Percentiles rank a stretch among this genome's conserved stretches.
These are phyloP conservation scores for Chionomys nivalis DNA, from an alignment of 2,113 vertebrate genomes.

Conservation along the genomic window DNA sequence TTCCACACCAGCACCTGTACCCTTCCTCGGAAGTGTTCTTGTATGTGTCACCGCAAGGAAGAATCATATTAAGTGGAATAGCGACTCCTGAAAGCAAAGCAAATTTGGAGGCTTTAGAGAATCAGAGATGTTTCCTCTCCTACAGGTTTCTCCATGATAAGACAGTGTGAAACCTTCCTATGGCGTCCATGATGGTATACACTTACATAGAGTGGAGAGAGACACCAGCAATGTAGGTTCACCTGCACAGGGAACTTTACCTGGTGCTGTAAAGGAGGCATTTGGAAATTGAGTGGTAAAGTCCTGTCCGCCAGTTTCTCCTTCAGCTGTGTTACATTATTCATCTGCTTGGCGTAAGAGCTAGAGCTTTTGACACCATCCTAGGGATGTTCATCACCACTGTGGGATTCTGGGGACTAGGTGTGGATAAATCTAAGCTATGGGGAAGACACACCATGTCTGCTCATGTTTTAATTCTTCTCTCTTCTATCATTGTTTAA, in stretches of 20 bases:
- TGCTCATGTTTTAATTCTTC: not conserved
- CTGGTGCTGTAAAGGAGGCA: not conserved
- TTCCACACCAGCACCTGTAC: constrained; percentile 35
- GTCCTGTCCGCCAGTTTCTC: not conserved
- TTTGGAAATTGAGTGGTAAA: not conserved
- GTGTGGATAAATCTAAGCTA: not conserved
- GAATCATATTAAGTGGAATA: not conserved
- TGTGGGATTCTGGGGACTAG: not conserved
- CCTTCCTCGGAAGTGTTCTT: not conserved
- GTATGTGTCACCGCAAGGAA: constrained; percentile 40
- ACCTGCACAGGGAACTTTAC: not conserved
- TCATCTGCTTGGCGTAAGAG: not conserved
- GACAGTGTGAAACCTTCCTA: not conserved
- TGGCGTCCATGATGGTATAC: not conserved
- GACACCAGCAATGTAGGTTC: not conserved
- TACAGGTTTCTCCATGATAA: not conserved
- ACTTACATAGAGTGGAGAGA: not conserved
- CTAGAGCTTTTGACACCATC: not conserved
- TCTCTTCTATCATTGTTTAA: not conserved
- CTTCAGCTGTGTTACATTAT: not conserved
- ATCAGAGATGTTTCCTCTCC: not conserved
- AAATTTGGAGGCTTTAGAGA: constrained; percentile 57
- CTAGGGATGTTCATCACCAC: not conserved
- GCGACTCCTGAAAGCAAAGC: not conserved
- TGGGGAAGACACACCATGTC: not conserved